Percentiles rank a stretch among this genome's conserved stretches.
These are phyloP conservation scores for Nephrotoma flavescens DNA, from an alignment of 2,888 invertebrate genomes.

Conservation along the genomic window DNA sequence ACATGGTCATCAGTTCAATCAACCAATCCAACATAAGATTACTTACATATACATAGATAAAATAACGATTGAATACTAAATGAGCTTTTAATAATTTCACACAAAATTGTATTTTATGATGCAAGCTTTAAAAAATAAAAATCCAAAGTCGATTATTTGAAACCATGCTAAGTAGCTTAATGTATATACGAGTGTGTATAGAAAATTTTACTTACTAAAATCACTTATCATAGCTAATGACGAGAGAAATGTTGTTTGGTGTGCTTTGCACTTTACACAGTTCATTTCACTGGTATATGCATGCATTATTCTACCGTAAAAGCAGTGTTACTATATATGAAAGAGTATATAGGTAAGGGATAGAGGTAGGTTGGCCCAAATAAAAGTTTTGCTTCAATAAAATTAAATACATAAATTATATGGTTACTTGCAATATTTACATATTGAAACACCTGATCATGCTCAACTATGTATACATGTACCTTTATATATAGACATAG, in stretches of 20 bases:
- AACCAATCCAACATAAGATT: background rate
- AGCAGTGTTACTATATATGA: background rate
- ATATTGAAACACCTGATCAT: background rate
- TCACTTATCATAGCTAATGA: background rate
- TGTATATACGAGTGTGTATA: background rate
- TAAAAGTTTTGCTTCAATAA: background rate
- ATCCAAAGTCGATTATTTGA: background rate
- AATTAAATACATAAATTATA: background rate
- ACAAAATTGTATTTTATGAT: background rate
- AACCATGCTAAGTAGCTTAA: background rate
- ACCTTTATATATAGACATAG: background rate
- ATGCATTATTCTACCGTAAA: too few relatives aligned
- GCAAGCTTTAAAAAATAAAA: background rate
- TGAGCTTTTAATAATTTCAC: background rate
- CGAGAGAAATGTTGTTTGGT: background rate
- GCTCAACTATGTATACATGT: background rate
- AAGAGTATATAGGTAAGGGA: background rate
- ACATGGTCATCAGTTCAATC: background rate
- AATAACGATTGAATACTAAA: background rate
- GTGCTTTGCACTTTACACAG: background rate
- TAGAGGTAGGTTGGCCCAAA: background rate
- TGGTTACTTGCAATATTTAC: background rate
- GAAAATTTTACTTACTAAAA: background rate
- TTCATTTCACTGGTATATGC: background rate
- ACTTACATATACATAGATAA: background rate